phyloP scores from a whole-genome alignment of 2,888 invertebrate genomes.

The Tinea semifulvella region DNA sequence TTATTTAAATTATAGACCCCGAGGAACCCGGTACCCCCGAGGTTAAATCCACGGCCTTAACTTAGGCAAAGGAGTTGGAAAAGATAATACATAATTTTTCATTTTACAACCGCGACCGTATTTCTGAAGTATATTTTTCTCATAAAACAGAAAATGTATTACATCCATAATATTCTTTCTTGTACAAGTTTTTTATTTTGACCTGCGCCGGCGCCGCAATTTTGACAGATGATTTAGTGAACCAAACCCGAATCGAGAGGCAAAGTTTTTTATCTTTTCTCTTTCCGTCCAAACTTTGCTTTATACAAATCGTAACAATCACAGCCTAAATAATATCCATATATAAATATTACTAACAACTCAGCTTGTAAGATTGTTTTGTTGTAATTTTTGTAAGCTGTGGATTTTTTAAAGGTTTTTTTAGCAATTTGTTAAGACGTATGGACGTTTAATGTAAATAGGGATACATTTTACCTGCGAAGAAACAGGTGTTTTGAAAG shows the following conservation, averaged over 20 bases:
- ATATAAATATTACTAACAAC: not conserved
- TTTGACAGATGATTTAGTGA: constrained; percentile 45
- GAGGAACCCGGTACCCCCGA: no score
- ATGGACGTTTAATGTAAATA: constrained; percentile 13
- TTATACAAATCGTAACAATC: constrained; percentile 10
- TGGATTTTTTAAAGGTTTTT: not conserved
- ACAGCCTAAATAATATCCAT: not conserved
- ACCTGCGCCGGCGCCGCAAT: constrained; percentile 28
- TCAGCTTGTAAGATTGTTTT: not conserved
- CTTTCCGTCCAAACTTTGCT: constrained; percentile 14
- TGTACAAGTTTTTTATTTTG: not conserved
- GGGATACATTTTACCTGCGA: constrained; percentile 10
- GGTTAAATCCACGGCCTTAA: no score
- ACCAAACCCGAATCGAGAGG: constrained; percentile 25
- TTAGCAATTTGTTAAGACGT: constrained; percentile 4
- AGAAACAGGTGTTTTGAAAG: constrained; percentile 11
- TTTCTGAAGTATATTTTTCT: no score
- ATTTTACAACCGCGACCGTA: no score
- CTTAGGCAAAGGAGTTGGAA: no score
- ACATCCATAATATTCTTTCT: constrained; percentile 6
- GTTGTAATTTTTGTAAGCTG: not conserved
- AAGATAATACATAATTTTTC: no score
- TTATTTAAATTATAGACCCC: no score
- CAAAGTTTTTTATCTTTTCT: constrained; percentile 17
- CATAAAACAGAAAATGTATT: no score